These are phyloP conservation scores for Teinopalpus imperialis DNA, from an alignment of 2,888 invertebrate genomes.

Conservation along the genomic window DNA sequence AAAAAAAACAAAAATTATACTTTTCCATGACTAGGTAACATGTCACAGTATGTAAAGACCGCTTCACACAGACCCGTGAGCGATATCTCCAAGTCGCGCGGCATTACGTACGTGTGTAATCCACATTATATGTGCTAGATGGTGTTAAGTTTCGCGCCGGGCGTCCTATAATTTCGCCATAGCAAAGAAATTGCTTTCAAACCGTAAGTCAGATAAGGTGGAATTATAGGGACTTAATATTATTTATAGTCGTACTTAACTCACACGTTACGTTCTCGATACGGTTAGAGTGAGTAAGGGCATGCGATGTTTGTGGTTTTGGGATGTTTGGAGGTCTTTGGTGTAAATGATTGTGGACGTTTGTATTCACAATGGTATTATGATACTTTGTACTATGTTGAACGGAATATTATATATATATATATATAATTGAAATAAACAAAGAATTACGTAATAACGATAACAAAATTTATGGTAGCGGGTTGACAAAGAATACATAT, in stretches of 20 bases:
- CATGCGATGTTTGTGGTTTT: slow-evolving; percentile 4
- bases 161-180: slow-evolving; percentile 51
- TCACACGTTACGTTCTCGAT: slow-evolving; percentile 7
- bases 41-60: background rate
- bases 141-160: slow-evolving; percentile 49
- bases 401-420: too few species aligned
- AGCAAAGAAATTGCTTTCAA: slow-evolving; percentile 57
- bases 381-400: too few species aligned
- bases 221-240: slow-evolving; percentile 53
- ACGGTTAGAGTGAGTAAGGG: slow-evolving; percentile 6
- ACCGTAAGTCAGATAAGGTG: slow-evolving; percentile 45
- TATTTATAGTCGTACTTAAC: slow-evolving; percentile 37
- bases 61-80: background rate
- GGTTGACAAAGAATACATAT: too few species aligned
- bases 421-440: too few species aligned
- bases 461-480: too few species aligned
- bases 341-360: too few species aligned
- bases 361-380: too few species aligned
- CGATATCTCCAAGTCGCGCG: slow-evolving; percentile 22
- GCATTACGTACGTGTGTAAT: slow-evolving; percentile 32
- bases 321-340: background rate
- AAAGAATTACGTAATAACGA: too few species aligned
- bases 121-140: slow-evolving; percentile 31
- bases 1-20: too few species aligned
- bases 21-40: too few species aligned